A percentile compares a stretch with the other conserved stretches of the same genome.
Evolutionary conservation across 2,888 invertebrate genomes (phyloP).

Genomic region (Dynastes maya): DNA sequence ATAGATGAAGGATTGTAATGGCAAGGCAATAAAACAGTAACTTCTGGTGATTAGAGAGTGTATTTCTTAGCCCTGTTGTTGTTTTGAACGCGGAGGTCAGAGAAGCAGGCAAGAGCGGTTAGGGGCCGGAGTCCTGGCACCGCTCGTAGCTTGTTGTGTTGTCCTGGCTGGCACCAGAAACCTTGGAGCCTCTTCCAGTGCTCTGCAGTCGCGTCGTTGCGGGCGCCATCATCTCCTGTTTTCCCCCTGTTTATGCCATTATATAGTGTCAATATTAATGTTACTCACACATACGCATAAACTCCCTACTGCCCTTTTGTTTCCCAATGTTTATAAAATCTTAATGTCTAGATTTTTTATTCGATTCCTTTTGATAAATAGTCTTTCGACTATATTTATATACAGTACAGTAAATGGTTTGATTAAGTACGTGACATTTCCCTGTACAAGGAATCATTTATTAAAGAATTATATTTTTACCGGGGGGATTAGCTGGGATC

Average conservation of each 20-base stretch:
- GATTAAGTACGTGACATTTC: too few relatives aligned
- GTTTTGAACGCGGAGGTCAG: constrained; percentile 58
- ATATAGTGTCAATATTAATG: constrained; percentile 64
- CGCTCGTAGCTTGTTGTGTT: constrained; percentile 53
- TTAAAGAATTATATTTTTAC: too few relatives aligned
- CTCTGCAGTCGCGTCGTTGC: constrained; percentile 63
- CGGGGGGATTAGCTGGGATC: too few relatives aligned
- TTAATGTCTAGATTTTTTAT: constrained; percentile 41
- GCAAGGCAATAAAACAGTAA: constrained; percentile 46
- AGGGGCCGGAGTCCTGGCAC: constrained; percentile 57
- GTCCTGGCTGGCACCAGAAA: constrained; percentile 60
- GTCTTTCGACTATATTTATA: too few relatives aligned
- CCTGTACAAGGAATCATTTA: too few relatives aligned
- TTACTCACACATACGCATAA: constrained; percentile 57
- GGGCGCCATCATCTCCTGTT: constrained; percentile 62
- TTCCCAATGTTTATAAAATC: constrained; percentile 56
- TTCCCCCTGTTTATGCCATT: constrained; percentile 65
- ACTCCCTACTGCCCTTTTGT: constrained; percentile 48
- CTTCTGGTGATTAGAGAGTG: constrained; percentile 31
- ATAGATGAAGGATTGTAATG: constrained; percentile 49
- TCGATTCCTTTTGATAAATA: too few relatives aligned
- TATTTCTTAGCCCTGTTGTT: constrained; percentile 60
- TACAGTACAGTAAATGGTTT: too few relatives aligned
- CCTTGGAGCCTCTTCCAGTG: constrained; percentile 61
- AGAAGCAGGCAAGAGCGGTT: constrained; percentile 48